Base-by-base conservation (phyloP, 2,113 vertebrate genomes). In the Gracilinanus agilis region DNA sequence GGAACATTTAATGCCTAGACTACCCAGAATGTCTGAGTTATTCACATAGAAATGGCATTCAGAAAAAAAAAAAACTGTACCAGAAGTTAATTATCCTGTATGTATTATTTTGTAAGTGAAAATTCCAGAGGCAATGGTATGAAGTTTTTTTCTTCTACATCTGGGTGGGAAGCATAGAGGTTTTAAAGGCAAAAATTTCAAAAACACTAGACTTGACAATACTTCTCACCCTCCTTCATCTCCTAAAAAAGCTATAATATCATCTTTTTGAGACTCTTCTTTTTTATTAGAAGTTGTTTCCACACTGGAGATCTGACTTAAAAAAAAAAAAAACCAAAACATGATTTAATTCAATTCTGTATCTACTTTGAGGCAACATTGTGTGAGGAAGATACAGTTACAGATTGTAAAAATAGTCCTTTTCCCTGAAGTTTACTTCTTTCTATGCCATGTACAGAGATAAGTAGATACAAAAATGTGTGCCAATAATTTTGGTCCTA, bases 231-330 rank as follows among this genome's bases (percentile, higher is more conserved):
- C 49, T 49, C 49, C 9, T 10, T 9, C 7, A 9, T 34, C 2
- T 24, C 12, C 93, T 8, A 94, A 10, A 95, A 90, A 96, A 94
- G 24, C 49, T 93, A 4, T 92, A 91, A 92, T 92, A 91, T 29
- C 34, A 83, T 83, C 1, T 53, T 92, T 1, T 21, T 96, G 21
- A 90, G 3, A 67, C 53, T 92, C 90, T 95, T 94, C 55, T 95
- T 91, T 53, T 91, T 44, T 90, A 92, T 54, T 93, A 10, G 27
- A 95, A 89, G 95, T 53, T 93, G 16, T n/a, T 91, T 95, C 27
- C 49, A 83, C 93, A 2, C 92, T 95, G 91, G 54, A 95, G 94
- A 95, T 55, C 19, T 88, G 13, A 92, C 67, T 95, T 89, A 92
- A 49, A 49, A 49, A 49, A 49, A 49, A 49, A 49, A 49, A 2